These are phyloP conservation scores for Microctonus brassicae DNA, from an alignment of 2,888 invertebrate species.

Conservation along the genomic window DNA sequence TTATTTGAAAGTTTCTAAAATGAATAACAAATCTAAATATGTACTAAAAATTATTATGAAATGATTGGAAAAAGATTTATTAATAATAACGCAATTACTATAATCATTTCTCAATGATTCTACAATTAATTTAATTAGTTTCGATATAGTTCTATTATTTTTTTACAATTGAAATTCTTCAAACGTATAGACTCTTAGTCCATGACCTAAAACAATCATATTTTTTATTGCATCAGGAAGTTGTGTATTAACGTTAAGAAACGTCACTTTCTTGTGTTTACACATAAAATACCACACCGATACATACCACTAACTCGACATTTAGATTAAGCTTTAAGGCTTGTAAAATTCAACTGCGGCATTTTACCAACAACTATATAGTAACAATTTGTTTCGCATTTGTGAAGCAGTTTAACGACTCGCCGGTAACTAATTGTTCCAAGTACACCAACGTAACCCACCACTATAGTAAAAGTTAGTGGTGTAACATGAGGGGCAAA, in stretches of 20 bases:
- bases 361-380: neutral
- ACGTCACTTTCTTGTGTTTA: slow-evolving; percentile 17
- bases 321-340: slow-evolving; percentile 1
- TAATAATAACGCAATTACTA: neutral
- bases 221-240: slow-evolving; percentile 12
- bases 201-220: no score
- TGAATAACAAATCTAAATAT: no score
- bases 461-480: neutral
- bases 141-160: no score
- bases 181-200: no score
- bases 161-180: no score
- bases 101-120: neutral
- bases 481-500: neutral
- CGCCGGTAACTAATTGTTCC: neutral
- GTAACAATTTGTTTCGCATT: slow-evolving; percentile 9
- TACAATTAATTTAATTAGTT: no score
- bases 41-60: no score
- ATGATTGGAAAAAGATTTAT: no score
- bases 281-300: neutral
- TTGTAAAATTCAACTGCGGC: slow-evolving; percentile 1
- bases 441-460: neutral
- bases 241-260: slow-evolving; percentile 12
- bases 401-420: slow-evolving; percentile 13
- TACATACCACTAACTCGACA: neutral
- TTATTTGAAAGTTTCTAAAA: no score